These are phyloP conservation scores for Lobophora halterata DNA, from an alignment of 2,888 invertebrate genomes.

Conservation along the genomic window DNA sequence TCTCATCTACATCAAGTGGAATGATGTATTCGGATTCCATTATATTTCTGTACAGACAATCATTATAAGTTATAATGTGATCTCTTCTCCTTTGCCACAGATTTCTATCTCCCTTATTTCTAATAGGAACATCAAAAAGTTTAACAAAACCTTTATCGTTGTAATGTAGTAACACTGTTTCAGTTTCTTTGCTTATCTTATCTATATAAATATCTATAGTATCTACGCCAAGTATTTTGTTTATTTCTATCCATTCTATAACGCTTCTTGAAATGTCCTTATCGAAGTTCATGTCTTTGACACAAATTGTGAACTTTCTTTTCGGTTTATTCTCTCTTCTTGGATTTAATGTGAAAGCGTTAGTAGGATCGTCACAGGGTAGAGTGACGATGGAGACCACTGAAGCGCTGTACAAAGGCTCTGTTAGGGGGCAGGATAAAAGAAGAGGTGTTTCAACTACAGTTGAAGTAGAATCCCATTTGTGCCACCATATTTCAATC, in stretches of 20 bases:
- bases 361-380: conserved; percentile 72
- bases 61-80: conserved; percentile 88
- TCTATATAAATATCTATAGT: conserved; percentile 84
- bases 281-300: conserved; percentile 85
- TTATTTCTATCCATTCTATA: conserved; percentile 87
- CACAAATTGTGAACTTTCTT: conserved; percentile 83
- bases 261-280: conserved; percentile 82
- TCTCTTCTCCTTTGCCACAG: conserved; percentile 85
- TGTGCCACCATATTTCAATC: conserved; percentile 82
- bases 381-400: conserved; percentile 73
- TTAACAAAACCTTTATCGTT: conserved; percentile 68
- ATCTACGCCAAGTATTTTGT: conserved; percentile 84
- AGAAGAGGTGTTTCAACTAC: conserved; percentile 80
- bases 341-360: conserved; percentile 59
- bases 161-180: conserved; percentile 80
- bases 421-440: conserved; percentile 83
- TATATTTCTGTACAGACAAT: conserved; percentile 87
- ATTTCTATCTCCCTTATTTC: conserved; percentile 56
- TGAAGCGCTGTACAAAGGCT: conserved; percentile 54
- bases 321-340: conserved; percentile 35
- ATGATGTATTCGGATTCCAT: conserved; percentile 83
- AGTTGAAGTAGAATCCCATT: conserved; percentile 77
- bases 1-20: conserved; percentile 87
- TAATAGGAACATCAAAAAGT: conserved; percentile 77
- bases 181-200: conserved; percentile 76